Base-by-base conservation (phyloP, 2,113 vertebrate genomes). In the Epinephelus moara region DNA sequence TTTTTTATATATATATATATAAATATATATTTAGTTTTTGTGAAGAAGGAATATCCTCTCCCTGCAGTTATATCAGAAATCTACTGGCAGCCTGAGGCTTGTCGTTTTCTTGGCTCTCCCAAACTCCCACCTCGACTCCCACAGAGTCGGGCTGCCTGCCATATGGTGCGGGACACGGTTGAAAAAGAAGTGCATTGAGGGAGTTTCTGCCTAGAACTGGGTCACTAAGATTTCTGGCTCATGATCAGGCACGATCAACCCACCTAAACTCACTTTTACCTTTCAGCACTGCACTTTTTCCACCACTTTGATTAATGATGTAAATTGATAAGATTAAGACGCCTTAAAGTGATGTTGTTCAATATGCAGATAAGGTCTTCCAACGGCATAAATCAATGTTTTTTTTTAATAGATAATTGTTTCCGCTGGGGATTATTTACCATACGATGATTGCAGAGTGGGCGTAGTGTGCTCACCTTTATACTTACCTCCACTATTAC, bases 191-290 rank as follows among this genome's bases (percentile, higher is more conserved):
- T 5, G 78, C 47, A 73, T 63, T 69, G 57, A 55, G 91, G 88
- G 92, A 91, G 55, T 83, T 88, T 87, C 84, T 82, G 77, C 56
- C 14, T 21, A 75, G 76, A 92, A 89, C 42, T 91, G 82, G 88
- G 89, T 91, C 91, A 90, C 70, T 45, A 23, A 85, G 72, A 73
- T 68, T 66, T 57, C 42, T 60, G 72, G 76, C 59, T 78, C 45
- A 30, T 61, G 62, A 77, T 76, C 27, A 27, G 64, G 30, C 42
- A 60, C 1, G 4, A 50, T 25, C 70, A 88, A 79, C 57, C 66
- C 45, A 49, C 59, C 49, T 50, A 25, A 59, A 55, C 30, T 63
- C 25, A 21, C 42, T 69, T 55, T 60, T 42, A 30, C 83, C 78
- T 61, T 55, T 10, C 17, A 27, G 4, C 19, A 8, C 6, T 74